These are phyloP conservation scores for Cybosia mesomella DNA, from an alignment of 2,888 invertebrate species.

Conservation along the genomic window DNA sequence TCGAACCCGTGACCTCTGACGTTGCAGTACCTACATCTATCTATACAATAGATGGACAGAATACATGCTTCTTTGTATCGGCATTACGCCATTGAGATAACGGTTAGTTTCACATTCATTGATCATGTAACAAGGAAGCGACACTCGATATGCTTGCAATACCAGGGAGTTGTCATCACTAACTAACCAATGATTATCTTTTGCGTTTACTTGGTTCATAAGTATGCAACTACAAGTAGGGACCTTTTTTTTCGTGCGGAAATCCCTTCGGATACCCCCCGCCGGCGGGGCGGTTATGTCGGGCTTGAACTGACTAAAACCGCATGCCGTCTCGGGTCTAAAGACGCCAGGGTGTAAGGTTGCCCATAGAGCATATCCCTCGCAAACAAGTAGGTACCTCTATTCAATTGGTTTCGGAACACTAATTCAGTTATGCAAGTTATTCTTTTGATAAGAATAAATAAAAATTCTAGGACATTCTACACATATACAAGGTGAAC, in stretches of 20 bases:
- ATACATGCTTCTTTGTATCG: neutral
- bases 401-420: neutral
- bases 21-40: neutral
- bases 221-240: neutral
- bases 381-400: too few relatives aligned
- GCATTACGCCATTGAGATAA: neutral
- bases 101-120: slow-evolving; percentile 1
- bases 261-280: too few relatives aligned
- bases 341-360: too few relatives aligned
- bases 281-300: too few relatives aligned
- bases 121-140: slow-evolving; percentile 5
- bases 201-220: neutral
- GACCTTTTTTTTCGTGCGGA: too few relatives aligned
- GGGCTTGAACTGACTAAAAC: too few relatives aligned
- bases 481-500: too few relatives aligned
- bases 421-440: neutral
- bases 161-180: neutral
- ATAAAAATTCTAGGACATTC: too few relatives aligned
- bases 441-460: too few relatives aligned
- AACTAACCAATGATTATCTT: neutral
- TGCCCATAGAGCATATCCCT: too few relatives aligned
- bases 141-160: neutral
- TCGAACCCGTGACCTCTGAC: neutral
- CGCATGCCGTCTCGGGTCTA: too few relatives aligned
- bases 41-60: neutral